These are phyloP conservation scores for Mamestra brassicae DNA, from an alignment of 2,888 invertebrate genomes.

Conservation along the genomic window DNA sequence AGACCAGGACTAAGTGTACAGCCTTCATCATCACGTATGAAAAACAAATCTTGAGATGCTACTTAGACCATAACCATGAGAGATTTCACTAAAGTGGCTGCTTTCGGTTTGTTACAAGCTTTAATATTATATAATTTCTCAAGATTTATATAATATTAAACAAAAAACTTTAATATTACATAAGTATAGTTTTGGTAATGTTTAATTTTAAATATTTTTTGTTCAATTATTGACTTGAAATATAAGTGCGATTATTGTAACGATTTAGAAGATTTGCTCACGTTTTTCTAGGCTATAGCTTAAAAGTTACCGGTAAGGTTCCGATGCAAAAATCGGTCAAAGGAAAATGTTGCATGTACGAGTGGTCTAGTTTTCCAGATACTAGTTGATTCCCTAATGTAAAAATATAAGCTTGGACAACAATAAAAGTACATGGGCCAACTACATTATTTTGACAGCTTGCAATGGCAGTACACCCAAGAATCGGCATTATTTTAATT, in stretches of 20 bases:
- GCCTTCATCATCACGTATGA: constrained; percentile 41
- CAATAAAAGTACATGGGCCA: too few relatives aligned
- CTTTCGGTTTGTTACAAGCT: background rate
- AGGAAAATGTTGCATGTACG: background rate
- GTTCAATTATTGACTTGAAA: background rate
- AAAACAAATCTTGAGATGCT: constrained; percentile 18
- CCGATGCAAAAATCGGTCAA: background rate
- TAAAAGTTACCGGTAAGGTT: background rate
- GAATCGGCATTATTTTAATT: background rate
- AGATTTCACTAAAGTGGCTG: background rate
- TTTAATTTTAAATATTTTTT: background rate
- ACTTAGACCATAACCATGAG: constrained; percentile 48
- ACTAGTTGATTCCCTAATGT: too few relatives aligned
- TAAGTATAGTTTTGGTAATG: background rate
- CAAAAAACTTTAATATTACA: background rate
- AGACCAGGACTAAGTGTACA: constrained; percentile 49
- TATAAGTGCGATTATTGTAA: background rate
- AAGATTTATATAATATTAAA: too few relatives aligned
- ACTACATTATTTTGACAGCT: too few relatives aligned
- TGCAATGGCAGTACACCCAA: background rate
- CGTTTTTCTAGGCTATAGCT: background rate
- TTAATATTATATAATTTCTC: too few relatives aligned
- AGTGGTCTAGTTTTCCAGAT: background rate
- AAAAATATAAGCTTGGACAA: too few relatives aligned
- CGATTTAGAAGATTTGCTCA: background rate